Evolutionary conservation across 2,888 invertebrate genomes (phyloP), one percentile per base, ranked within the genome.

Genomic region (Phortica magna): DNA sequence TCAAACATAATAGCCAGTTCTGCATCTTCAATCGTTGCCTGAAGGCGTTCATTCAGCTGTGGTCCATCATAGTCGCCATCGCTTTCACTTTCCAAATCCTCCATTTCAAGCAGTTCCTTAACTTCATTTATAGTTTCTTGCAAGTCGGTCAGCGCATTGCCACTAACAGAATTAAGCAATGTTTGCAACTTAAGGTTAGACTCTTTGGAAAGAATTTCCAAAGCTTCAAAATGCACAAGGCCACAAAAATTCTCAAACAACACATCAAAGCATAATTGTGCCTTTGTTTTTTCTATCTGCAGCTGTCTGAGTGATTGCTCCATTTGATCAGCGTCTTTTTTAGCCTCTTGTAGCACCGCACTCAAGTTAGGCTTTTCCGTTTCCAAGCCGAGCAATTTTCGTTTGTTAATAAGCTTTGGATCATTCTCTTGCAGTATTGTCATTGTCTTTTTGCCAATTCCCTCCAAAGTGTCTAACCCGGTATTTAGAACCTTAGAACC

Each of bases 361-460:
- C 91, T 91, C 59, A 91, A 73, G 76, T 90, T 90, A 1, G 91
- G 91, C 31, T 86, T 89, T 17, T 89, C 87, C 22, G 84, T 83
- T 68, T 91, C 91, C 48, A 91, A 79, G 0, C 89, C 93, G 89
- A 89, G 83, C 90, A 94, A 0, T 92, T 93, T 85, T 90, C 93
- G 80, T 93, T 93, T 89, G 86, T 96, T 96, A 83, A 95, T 96
- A 17, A 98, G 92, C 0, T 97, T 96, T 0, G 98, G 98, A 91
- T 98, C 98, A 42, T 97, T 97, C 77, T 98, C 98, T 90, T 98
- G 97, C 0, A 98, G 92, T 0, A 97, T 97, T 89, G 97, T 96
- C 95, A 98, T 97, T 0, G 98, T 98, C 91, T 98, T 98, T 91
- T 98, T 98, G 7, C 98, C 98, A 81, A 98, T 96, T 0, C 96